A percentile compares a stretch with the other conserved stretches of the same genome.
Evolutionary conservation across 2,888 invertebrate species (phyloP).

Genomic region (Temnothorax ravouxi): DNA sequence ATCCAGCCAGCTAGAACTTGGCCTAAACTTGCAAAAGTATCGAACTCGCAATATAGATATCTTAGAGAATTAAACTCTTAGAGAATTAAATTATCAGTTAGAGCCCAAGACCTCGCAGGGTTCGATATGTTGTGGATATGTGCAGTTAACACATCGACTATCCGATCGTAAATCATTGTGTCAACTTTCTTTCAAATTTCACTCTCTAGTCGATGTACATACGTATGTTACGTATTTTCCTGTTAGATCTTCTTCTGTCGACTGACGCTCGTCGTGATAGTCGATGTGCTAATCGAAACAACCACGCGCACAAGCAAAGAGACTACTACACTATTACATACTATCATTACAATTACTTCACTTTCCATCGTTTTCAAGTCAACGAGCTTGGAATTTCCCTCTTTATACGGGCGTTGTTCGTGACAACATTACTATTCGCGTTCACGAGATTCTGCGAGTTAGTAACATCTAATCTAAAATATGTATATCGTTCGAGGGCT

Average conservation of each 20-base stretch:
- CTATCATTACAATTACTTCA: slow-evolving; percentile 51
- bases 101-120: slow-evolving; percentile 53
- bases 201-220: not conserved
- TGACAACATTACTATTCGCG: slow-evolving; percentile 12
- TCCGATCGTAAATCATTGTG: not conserved
- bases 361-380: slow-evolving; percentile 38
- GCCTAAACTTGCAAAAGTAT: slow-evolving; percentile 49
- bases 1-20: slow-evolving; percentile 41
- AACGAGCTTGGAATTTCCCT: slow-evolving; percentile 9
- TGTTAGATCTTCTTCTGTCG: not conserved
- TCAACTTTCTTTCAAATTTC: not conserved
- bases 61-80: not conserved
- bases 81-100: slow-evolving; percentile 31
- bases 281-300: slow-evolving; percentile 36
- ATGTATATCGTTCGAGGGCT: not conserved
- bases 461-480: slow-evolving; percentile 59
- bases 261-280: slow-evolving; percentile 6
- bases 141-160: slow-evolving; percentile 40
- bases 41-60: slow-evolving; percentile 15
- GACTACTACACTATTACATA: slow-evolving; percentile 38
- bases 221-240: not conserved
- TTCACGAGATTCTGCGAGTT: not conserved
- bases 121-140: slow-evolving; percentile 53
- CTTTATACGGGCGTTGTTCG: not conserved
- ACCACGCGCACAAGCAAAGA: slow-evolving; percentile 53